Conservation (phyloP, 2,113 vertebrate genomes). For the Pseudonaja textilis region DNA sequence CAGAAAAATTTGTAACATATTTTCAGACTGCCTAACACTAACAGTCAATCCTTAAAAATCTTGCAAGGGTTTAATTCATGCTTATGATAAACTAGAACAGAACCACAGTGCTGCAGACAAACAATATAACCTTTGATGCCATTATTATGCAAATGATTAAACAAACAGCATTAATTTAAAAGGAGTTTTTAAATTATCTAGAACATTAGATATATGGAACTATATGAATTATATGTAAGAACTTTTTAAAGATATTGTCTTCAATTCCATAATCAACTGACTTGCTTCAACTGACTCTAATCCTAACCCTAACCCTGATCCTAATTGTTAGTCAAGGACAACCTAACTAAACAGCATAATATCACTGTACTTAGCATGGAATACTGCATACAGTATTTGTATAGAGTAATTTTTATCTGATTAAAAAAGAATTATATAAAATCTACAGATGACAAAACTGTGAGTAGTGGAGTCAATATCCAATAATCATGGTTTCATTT, state of each 20-base stretch:
- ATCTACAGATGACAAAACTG: neutral
- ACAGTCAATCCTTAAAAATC: slow-evolving; percentile 15
- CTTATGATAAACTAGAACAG: slow-evolving; percentile 31
- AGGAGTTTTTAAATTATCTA: neutral
- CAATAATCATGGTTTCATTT: neutral
- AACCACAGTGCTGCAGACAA: neutral
- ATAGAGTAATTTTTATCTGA: neutral
- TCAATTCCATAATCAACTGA: neutral
- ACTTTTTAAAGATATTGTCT: neutral
- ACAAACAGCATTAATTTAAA: neutral
- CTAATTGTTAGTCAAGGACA: neutral
- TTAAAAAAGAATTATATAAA: neutral
- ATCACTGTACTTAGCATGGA: neutral
- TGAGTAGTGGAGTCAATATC: neutral
- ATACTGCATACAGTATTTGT: neutral
- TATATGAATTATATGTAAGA: neutral
- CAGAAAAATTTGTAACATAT: slow-evolving; percentile 1
- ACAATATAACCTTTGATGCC: neutral
- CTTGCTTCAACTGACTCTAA: too few species aligned
- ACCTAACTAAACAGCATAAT: neutral
- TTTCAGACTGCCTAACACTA: slow-evolving; percentile 50
- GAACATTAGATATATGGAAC: neutral
- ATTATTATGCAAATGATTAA: neutral
- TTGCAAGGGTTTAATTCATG: slow-evolving; percentile 23
- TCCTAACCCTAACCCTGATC: neutral